Evolutionary conservation across 2,113 vertebrate species (phyloP), one percentile per base, ranked within the genome.

Genomic region (Lepus americanus): DNA sequence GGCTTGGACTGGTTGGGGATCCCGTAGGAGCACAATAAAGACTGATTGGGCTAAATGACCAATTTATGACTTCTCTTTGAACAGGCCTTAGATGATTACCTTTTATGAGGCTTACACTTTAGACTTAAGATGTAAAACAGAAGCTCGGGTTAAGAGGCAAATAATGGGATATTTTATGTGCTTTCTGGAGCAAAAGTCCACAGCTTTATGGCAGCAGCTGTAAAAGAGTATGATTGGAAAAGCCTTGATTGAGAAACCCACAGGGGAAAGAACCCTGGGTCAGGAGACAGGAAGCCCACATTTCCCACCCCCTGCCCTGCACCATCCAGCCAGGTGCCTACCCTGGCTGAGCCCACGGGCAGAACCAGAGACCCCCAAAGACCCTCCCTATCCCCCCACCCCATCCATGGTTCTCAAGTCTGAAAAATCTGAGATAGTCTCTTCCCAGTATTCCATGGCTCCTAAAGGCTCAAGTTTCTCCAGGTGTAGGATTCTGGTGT

Each of bases 131-230:
- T 92, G 96, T 95, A 97, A 97, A 97, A 97, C 97, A 97, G 97
- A 97, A 97, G 96, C 97, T 95, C 69, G 49, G 77, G 96, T 94
- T 97, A 97, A 97, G 91, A 97, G 96, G 96, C 94, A 96, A 96
- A 97, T 97, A 96, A 97, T 96, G 94, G 97, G 97, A 95, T 95
- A 97, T 97, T 97, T 97, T 97, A 97, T 97, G 95, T 96, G 94
- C 94, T 96, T 89, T 95, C 96, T 97, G 96, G 96, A 96, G 95
- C 97, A 97, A 97, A 97, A 97, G 97, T 97, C 97, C 97, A 97
- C 96, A 94, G 94, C 96, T 97, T 97, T 97, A 97, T 97, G 95
- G 91, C 93, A 3, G 84, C 59, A 55, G 93, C 94, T 94, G 53
- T 97, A 97, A 97, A 97, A 96, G 63, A 95, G 53, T 70, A 66